Base-by-base conservation (phyloP, 2,797 vertebrate genomes). In the Sparidentex hasta region DNA sequence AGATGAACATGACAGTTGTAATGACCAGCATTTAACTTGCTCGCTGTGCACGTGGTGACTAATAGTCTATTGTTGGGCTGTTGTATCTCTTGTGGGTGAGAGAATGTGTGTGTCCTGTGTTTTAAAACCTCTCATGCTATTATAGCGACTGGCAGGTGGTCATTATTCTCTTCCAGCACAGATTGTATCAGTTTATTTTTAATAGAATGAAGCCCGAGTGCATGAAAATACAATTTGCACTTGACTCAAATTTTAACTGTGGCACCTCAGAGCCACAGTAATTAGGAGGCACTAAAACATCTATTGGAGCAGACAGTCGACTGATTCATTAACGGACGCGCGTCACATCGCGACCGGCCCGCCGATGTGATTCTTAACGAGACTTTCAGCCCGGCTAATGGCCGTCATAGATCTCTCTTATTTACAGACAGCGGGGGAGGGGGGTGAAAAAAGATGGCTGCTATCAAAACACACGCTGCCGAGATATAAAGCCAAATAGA, bases 321-420 rank as follows among this genome's bases (percentile, higher is more conserved):
- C 84, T 83, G 86, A 91, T 87, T 90, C 71, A 89, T 92, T 91
- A 89, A 88, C 25, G 46, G 78, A 82, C 62, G n/a, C 61, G 76
- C 71, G 75, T 91, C 68, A 62, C 78, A 77, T 86, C 7, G 23
- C 56, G 78, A 80, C 78, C 63, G 58, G 74, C 78, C 66, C 4
- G 87, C 80, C 88, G 87, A 89, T 91, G 65, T 50, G 65, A 81
- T 80, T 78, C 82, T 81, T 87, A 88, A 92, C 86, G 81, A 89
- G 88, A 76, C 80, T 27, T 88, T 85, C 73, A 84, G 80, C 71
- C 66, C 44, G n/a, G 72, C 88, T 93, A 92, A 93, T 91, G 87
- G 80, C 80, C 64, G 2, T 76, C 85, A 87, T 92, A 84, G 86
- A 91, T 90, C 89, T 87, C 72, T 84, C 72, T 91, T 88, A 88